phyloP scores from a whole-genome alignment of 2,888 invertebrate species.

The Axea sp. region DNA sequence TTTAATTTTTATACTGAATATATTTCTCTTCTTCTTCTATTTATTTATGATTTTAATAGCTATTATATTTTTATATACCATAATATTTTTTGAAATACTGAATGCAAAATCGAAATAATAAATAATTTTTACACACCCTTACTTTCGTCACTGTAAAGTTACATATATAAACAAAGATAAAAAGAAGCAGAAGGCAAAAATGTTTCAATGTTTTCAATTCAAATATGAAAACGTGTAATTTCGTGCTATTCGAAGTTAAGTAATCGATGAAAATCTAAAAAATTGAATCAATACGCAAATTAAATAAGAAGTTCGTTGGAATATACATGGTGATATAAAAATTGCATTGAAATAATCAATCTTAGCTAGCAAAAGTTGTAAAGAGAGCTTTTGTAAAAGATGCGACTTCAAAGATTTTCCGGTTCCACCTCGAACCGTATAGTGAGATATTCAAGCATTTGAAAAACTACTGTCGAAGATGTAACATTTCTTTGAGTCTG shows the following conservation, averaged over 20 bases:
- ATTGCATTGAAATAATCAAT: constrained; percentile 45
- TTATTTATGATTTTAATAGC: no score
- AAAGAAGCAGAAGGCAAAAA: no score
- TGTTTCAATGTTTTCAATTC: no score
- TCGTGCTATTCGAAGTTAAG: constrained; percentile 14
- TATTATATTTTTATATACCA: no score
- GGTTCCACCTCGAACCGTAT: constrained; percentile 17
- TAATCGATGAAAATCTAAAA: constrained; percentile 25
- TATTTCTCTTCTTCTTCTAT: no score
- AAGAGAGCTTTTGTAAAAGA: constrained; percentile 47
- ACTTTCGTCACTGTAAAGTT: no score
- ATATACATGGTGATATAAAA: constrained; percentile 46
- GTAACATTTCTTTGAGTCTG: constrained; percentile 36
- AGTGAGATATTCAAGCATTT: constrained; percentile 41
- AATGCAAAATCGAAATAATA: no score
- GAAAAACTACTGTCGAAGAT: constrained; percentile 55
- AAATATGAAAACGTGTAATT: constrained; percentile 28
- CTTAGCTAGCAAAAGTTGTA: constrained; percentile 46
- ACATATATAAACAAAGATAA: no score
- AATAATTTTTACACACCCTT: no score
- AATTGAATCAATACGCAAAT: constrained; percentile 42
- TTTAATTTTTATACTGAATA: no score
- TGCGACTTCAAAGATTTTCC: constrained; percentile 36
- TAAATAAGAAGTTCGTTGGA: constrained; percentile 40
- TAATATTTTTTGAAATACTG: no score